Evolutionary conservation across 1,140 invertebrate species (phyloP).

Genomic region (Metopolophium dirhodum): DNA sequence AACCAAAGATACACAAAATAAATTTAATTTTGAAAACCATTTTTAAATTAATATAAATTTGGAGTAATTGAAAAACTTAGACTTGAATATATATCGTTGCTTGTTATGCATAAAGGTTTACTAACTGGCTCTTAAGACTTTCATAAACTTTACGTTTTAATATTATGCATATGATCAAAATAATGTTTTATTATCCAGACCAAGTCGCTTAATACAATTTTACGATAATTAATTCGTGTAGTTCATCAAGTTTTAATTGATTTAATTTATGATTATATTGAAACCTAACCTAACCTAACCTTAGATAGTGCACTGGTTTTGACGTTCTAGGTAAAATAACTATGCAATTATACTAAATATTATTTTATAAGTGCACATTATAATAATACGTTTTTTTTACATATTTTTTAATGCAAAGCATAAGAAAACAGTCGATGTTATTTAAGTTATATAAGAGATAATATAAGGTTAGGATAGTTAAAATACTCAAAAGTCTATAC

Average conservation of each 20-base stretch:
- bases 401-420: not conserved
- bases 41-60: not conserved
- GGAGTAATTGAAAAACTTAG: slow-evolving; percentile 31
- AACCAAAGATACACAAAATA: not conserved
- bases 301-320: not conserved
- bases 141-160: slow-evolving; percentile 33
- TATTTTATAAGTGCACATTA: not conserved
- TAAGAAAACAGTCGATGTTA: not conserved
- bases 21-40: not conserved
- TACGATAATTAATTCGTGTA: slow-evolving; percentile 18
- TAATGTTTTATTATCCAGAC: slow-evolving; percentile 12
- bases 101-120: not conserved
- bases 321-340: not conserved
- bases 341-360: not conserved
- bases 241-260: slow-evolving; percentile 21
- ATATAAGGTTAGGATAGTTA: not conserved
- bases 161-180: slow-evolving; percentile 22
- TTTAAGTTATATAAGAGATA: not conserved
- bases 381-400: not conserved
- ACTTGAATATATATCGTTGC: not conserved
- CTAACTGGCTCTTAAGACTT: not conserved
- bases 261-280: not conserved
- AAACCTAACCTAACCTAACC: too few species aligned
- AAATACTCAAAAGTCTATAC: not conserved
- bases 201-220: not conserved